A percentile compares a stretch with the other conserved stretches of the same genome.
Evolutionary conservation across 1,140 invertebrate genomes (phyloP).

Genomic region (silkworm (Bombyx mori)): DNA sequence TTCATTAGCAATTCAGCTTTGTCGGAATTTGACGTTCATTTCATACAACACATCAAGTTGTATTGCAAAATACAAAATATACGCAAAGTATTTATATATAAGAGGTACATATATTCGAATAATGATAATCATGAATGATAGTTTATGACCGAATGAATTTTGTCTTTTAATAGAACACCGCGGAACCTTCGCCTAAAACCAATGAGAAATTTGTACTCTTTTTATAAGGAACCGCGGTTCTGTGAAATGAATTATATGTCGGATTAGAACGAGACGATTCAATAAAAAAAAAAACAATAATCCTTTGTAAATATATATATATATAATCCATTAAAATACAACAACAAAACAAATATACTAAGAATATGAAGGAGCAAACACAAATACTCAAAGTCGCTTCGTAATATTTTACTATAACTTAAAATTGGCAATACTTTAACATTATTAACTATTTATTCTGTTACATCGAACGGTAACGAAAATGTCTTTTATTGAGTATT

Average conservation of each 20-base stretch:
- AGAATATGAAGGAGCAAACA: conserved; percentile 39
- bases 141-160: conserved; percentile 21
- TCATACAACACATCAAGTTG: too few relatives aligned
- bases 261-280: too few relatives aligned
- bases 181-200: conserved; percentile 46
- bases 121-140: conserved; percentile 26
- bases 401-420: conserved; percentile 18
- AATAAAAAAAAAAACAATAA: conserved; percentile 37
- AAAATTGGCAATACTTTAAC: conserved; percentile 28
- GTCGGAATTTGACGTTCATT: too few relatives aligned
- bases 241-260: conserved; percentile 10
- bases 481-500: conserved; percentile 51
- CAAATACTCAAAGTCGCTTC: conserved; percentile 54
- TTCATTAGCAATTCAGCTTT: too few relatives aligned
- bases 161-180: conserved; percentile 44
- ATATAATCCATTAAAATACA: conserved; percentile 67
- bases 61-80: too few relatives aligned
- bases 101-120: conserved; percentile 10
- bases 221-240: conserved; percentile 31
- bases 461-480: conserved; percentile 33
- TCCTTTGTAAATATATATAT: conserved; percentile 34
- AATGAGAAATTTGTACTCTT: conserved; percentile 64
- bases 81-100: conserved; percentile 10
- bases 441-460: conserved; percentile 13
- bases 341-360: conserved; percentile 63